phyloP scores from a whole-genome alignment of 2,797 vertebrate species.

The Momotus momota region DNA sequence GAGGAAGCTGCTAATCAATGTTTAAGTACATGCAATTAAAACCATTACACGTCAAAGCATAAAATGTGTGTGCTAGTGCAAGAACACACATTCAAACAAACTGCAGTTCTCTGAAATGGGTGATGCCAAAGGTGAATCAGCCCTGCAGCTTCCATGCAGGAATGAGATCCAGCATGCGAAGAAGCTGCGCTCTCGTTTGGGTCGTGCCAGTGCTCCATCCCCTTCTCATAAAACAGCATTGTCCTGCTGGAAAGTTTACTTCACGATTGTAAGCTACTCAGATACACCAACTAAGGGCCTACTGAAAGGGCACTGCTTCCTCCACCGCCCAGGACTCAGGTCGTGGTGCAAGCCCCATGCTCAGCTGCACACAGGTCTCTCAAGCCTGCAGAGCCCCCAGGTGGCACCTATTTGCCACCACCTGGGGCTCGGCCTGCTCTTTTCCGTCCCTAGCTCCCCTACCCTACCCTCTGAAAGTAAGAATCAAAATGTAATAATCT shows the following conservation, averaged over 20 bases:
- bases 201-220: background rate
- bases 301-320: fast-evolving
- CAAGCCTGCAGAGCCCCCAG: slow-evolving; percentile 62
- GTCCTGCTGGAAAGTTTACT: background rate
- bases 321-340: background rate
- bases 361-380: background rate
- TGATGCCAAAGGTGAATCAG: background rate
- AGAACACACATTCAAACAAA: background rate
- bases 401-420: slow-evolving; percentile 42
- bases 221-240: background rate
- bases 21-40: background rate
- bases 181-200: background rate
- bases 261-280: fast-evolving
- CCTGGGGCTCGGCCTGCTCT: background rate
- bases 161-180: background rate
- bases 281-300: background rate
- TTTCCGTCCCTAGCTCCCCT: background rate
- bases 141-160: background rate
- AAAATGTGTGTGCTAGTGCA: background rate
- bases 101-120: background rate
- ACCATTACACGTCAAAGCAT: background rate
- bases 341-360: background rate
- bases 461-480: background rate
- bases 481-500: background rate
- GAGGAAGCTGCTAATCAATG: no score